Conservation (phyloP, 2,113 vertebrate species). For the Phocoena phocoena region DNA sequence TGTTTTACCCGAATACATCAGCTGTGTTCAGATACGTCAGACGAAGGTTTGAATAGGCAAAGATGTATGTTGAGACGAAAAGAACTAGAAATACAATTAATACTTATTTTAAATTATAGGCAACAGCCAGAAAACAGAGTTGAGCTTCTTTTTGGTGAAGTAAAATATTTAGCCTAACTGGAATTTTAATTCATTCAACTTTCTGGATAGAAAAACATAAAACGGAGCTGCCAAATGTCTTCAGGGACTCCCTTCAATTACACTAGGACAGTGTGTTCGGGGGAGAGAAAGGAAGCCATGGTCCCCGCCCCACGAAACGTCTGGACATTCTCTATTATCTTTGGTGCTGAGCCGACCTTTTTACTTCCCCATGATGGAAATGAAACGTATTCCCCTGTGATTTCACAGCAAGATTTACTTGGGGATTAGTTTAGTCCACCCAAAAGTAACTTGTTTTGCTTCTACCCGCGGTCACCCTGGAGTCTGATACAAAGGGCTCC, state of each 20-base stretch:
- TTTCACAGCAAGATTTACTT: not conserved
- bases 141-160: slow-evolving; percentile 15
- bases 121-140: not conserved
- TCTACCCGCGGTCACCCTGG: not conserved
- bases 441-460: not conserved
- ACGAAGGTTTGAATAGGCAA: not conserved
- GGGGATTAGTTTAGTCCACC: not conserved
- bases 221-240: not conserved
- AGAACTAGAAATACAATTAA: not conserved
- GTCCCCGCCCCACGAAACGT: not conserved
- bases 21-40: not conserved
- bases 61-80: not conserved
- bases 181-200: slow-evolving; percentile 33
- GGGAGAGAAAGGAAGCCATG: not conserved
- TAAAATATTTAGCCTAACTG: slow-evolving; percentile 41
- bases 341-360: not conserved
- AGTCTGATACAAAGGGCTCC: not conserved
- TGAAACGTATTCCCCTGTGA: not conserved
- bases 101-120: not conserved
- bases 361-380: not conserved
- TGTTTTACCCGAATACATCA: not conserved
- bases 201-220: slow-evolving; percentile 20
- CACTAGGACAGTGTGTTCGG: not conserved
- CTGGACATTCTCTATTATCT: not conserved
- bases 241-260: not conserved